Evolutionary conservation across 2,888 invertebrate genomes (phyloP).

Genomic region (Drosophila picticornis): DNA sequence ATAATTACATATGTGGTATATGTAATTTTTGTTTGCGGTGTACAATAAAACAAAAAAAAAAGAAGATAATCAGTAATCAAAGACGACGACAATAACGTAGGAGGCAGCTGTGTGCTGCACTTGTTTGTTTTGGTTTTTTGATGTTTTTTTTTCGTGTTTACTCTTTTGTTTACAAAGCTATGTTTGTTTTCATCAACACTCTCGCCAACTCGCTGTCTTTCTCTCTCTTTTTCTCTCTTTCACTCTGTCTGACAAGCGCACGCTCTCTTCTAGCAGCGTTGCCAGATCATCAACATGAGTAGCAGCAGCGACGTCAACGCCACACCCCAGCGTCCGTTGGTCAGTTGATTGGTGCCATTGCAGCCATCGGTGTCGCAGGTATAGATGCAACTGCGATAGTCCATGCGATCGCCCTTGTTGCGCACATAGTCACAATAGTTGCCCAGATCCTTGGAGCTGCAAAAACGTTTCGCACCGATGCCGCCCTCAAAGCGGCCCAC

Average conservation of each 20-base stretch:
- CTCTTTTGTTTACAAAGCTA: conserved; percentile 65
- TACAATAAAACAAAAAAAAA: neutral
- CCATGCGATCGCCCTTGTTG: conserved; percentile 93
- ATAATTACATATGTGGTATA: neutral
- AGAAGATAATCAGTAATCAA: conserved; percentile 39
- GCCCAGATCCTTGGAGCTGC: conserved; percentile 94
- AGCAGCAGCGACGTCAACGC: conserved; percentile 16
- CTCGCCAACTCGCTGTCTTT: neutral
- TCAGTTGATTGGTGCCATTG: conserved; percentile 87
- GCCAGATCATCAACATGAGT: conserved; percentile 48
- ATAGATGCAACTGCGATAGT: conserved; percentile 94
- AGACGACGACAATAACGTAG: conserved; percentile 13
- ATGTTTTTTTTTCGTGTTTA: conserved; percentile 22
- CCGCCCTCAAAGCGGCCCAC: conserved; percentile 96
- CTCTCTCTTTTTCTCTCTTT: conserved; percentile 2
- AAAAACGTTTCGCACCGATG: conserved; percentile 94
- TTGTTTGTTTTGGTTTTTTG: conserved; percentile 4
- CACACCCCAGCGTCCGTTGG: conserved; percentile 49
- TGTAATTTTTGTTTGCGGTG: conserved; percentile 2
- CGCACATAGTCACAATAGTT: conserved; percentile 95
- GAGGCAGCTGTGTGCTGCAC: conserved; percentile 9
- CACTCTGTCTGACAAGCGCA: neutral
- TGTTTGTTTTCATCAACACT: conserved; percentile 34
- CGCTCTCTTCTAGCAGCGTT: conserved; percentile 44
- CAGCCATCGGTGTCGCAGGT: conserved; percentile 94